Percentiles rank a stretch among this genome's conserved stretches.
phyloP scores from a whole-genome alignment of 2,113 vertebrate species.

The Heliornis fulica region DNA sequence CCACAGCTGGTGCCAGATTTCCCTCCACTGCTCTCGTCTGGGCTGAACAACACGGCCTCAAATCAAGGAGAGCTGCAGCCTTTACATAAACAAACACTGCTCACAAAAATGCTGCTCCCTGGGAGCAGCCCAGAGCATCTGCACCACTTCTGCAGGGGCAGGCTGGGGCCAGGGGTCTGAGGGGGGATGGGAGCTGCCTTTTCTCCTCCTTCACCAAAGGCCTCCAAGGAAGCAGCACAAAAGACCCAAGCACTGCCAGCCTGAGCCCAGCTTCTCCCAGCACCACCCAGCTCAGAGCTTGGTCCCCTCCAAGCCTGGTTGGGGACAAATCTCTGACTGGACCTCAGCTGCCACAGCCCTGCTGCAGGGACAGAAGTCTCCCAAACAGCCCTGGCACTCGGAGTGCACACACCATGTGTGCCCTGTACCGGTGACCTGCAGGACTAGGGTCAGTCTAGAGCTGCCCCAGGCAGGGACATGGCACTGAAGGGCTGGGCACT shows the following conservation, averaged over 20 bases:
- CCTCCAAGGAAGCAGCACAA: neutral
- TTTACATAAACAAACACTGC: neutral
- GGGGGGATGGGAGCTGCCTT: neutral
- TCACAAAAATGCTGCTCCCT: neutral
- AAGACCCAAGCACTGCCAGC: neutral
- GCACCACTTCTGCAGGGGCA: neutral
- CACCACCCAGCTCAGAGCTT: neutral
- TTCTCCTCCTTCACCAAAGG: neutral
- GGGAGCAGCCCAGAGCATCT: neutral
- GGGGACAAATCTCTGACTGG: neutral
- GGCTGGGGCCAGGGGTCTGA: neutral
- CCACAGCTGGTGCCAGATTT: neutral
- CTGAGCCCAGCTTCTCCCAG: neutral
- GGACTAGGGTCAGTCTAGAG: neutral
- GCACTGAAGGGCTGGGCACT: neutral
- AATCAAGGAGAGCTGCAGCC: neutral
- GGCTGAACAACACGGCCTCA: neutral
- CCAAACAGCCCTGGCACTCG: fast-evolving
- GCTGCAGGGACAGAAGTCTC: neutral
- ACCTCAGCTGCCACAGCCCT: neutral
- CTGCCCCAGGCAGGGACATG: fast-evolving
- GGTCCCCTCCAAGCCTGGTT: neutral
- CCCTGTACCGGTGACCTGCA: fast-evolving
- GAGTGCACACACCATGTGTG: fast-evolving
- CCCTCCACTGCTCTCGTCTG: neutral